phyloP scores from a whole-genome alignment of 1,140 invertebrate genomes.

The Linepithema humile region DNA sequence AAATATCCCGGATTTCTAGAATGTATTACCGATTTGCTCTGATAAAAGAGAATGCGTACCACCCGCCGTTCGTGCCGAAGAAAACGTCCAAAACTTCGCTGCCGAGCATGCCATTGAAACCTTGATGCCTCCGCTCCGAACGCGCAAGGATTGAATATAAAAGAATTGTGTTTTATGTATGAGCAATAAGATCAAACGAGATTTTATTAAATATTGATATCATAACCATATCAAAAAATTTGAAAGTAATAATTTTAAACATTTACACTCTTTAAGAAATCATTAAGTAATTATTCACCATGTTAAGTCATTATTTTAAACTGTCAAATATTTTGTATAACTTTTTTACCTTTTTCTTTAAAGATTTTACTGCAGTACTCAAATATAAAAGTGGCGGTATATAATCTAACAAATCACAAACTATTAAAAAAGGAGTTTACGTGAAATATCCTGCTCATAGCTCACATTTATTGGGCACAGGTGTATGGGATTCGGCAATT shows the following conservation, averaged over 20 bases:
- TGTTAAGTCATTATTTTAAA: not conserved
- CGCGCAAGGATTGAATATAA: not conserved
- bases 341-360: not conserved
- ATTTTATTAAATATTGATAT: not conserved
- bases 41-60: constrained; percentile 44
- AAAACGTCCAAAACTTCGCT: constrained; percentile 14
- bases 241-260: not conserved
- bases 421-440: not conserved
- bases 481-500: constrained; percentile 34
- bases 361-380: not conserved
- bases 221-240: no score
- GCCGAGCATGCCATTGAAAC: not conserved
- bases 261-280: not conserved
- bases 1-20: constrained; percentile 35
- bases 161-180: not conserved
- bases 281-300: not conserved
- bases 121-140: constrained; percentile 10
- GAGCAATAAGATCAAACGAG: not conserved
- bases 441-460: not conserved
- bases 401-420: not conserved
- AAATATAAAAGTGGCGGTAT: not conserved
- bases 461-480: constrained; percentile 22
- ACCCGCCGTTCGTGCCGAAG: not conserved
- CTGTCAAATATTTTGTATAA: not conserved
- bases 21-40: constrained; percentile 53